A percentile compares a stretch with the other conserved stretches of the same genome.
Conservation (phyloP, 2,888 invertebrate genomes). For the Acleris holmiana region DNA sequence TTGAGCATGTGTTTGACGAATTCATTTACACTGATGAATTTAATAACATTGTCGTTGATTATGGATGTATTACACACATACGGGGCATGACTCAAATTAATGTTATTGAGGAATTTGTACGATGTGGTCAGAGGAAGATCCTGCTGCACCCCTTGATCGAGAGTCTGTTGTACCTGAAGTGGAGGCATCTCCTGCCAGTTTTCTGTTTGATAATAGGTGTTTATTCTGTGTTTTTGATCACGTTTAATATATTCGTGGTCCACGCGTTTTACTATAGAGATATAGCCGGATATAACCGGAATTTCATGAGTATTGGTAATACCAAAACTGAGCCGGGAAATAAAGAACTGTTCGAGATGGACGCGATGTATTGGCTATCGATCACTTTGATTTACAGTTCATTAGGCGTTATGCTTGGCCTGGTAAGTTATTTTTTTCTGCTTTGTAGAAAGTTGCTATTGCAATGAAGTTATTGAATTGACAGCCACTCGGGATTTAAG, state of each 20-base stretch:
- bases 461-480: too few relatives aligned
- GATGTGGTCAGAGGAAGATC: constrained; percentile 7
- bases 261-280: not conserved
- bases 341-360: not conserved
- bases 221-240: constrained; percentile 1
- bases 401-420: not conserved
- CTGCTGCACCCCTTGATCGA: constrained; percentile 12
- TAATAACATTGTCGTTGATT: not conserved
- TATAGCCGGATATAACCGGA: not conserved
- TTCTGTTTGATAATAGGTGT: constrained; percentile 1
- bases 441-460: too few relatives aligned
- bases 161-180: constrained; percentile 17
- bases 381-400: not conserved
- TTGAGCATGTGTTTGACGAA: constrained; percentile 2
- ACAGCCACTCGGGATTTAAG: too few relatives aligned
- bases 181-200: constrained; percentile 2
- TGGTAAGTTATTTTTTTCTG: too few relatives aligned
- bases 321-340: not conserved
- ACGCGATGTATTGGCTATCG: not conserved
- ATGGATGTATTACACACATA: not conserved
- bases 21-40: not conserved
- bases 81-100: constrained; percentile 5
- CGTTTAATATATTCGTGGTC: constrained; percentile 7
- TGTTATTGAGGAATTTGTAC: constrained; percentile 19
- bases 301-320: too few relatives aligned